A percentile compares a stretch with the other conserved stretches of the same genome.
Evolutionary conservation across 2,888 invertebrate species (phyloP).

Genomic region (Pterostichus niger): DNA sequence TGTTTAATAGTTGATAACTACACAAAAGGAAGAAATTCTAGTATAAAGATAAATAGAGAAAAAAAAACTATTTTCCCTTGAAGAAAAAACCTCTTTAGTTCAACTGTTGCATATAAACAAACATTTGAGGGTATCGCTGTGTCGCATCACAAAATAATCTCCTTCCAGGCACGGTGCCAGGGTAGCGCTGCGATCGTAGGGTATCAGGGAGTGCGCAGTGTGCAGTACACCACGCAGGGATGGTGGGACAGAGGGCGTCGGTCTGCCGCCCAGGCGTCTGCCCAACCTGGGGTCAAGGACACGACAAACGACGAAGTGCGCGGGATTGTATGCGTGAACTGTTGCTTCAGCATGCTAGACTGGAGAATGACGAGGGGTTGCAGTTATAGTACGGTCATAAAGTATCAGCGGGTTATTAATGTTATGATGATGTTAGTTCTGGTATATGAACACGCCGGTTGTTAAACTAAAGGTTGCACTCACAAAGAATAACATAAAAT

Average conservation of each 20-base stretch:
- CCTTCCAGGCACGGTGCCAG: no score
- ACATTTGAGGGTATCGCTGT: no score
- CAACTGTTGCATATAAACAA: neutral
- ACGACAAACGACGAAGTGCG: neutral
- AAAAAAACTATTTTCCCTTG: no score
- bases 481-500: no score
- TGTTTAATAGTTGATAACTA: no score
- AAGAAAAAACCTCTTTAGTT: no score
- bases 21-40: no score
- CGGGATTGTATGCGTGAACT: neutral
- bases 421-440: no score
- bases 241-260: neutral
- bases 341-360: neutral
- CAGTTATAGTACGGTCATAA: neutral
- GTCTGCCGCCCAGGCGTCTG: conserved; percentile 16
- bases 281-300: conserved; percentile 16
- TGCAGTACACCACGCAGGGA: neutral
- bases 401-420: neutral
- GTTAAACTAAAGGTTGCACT: no score
- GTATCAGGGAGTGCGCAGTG: neutral
- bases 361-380: neutral
- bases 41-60: no score
- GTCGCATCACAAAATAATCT: no score
- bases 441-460: no score
- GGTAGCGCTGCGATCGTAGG: neutral